A percentile compares a stretch with the other conserved stretches of the same genome.
Conservation (phyloP, 2,113 vertebrate species). For the Phodopus roborovskii region DNA sequence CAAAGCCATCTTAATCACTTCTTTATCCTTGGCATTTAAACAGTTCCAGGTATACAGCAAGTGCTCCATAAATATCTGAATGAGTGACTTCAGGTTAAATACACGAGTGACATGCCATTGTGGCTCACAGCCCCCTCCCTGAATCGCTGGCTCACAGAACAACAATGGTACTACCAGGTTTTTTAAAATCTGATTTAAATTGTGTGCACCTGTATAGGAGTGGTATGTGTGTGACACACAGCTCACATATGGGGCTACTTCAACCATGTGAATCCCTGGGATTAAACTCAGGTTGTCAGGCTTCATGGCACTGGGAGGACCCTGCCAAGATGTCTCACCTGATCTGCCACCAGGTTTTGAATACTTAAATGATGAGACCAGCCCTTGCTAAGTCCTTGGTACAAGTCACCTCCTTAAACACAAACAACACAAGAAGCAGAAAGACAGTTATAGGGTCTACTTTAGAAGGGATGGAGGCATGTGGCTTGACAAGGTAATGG, state of each 20-base stretch:
- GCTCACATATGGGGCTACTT: neutral
- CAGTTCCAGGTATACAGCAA: neutral
- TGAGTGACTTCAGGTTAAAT: constrained; percentile 49
- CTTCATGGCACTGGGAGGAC: no score
- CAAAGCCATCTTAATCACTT: neutral
- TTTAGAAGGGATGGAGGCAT: constrained; percentile 1
- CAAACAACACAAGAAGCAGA: neutral
- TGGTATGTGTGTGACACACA: neutral
- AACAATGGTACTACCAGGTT: neutral
- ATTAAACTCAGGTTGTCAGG: neutral
- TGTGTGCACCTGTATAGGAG: neutral
- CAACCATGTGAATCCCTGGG: neutral
- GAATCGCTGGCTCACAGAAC: neutral
- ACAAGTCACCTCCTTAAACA: constrained; percentile 9
- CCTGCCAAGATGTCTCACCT: neutral
- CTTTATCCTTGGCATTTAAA: neutral
- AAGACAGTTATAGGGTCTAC: neutral
- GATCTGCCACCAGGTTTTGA: neutral
- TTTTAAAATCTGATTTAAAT: neutral
- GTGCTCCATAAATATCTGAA: constrained; percentile 23
- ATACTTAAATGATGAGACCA: neutral
- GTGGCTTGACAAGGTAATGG: neutral
- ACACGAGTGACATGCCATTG: neutral
- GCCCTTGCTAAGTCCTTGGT: neutral
- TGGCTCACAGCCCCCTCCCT: neutral